Conservation (phyloP, 2,113 vertebrate species). For the Rhipidura dahli region DNA sequence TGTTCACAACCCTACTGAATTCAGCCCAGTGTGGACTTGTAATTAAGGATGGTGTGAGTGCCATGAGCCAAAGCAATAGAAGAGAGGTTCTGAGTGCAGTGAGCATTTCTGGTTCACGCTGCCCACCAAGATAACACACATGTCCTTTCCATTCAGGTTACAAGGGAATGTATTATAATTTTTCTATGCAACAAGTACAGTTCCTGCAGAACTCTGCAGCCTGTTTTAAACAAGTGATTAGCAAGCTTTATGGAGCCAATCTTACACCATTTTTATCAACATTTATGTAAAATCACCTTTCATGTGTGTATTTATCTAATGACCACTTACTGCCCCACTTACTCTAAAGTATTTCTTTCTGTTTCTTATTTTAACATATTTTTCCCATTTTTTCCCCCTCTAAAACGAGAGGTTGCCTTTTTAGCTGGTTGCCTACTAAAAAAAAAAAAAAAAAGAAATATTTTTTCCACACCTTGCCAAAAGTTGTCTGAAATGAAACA, state of each 20-base stretch:
- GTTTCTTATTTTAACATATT: background rate
- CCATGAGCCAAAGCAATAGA: background rate
- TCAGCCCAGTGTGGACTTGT: rapidly evolving
- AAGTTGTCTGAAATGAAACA: slow-evolving; percentile 35
- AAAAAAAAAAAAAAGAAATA: background rate
- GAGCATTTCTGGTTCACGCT: rapidly evolving
- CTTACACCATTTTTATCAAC: background rate
- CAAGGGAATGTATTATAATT: background rate
- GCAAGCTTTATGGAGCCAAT: background rate
- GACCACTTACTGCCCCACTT: background rate
- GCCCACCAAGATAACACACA: background rate
- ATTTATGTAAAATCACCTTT: background rate
- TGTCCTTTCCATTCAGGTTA: background rate
- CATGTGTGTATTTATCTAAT: background rate
- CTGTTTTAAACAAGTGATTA: background rate
- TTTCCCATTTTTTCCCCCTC: background rate
- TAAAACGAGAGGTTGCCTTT: background rate
- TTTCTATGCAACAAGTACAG: background rate
- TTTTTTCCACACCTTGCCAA: slow-evolving; percentile 19
- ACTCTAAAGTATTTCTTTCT: background rate
- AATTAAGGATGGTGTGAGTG: background rate
- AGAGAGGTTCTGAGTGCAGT: background rate
- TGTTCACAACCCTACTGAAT: background rate
- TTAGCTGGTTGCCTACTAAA: background rate
- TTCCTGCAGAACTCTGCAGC: background rate